Evolutionary conservation across 2,888 invertebrate species (phyloP), one percentile per base, ranked within the genome.

Genomic region (Mythimna ferrago): DNA sequence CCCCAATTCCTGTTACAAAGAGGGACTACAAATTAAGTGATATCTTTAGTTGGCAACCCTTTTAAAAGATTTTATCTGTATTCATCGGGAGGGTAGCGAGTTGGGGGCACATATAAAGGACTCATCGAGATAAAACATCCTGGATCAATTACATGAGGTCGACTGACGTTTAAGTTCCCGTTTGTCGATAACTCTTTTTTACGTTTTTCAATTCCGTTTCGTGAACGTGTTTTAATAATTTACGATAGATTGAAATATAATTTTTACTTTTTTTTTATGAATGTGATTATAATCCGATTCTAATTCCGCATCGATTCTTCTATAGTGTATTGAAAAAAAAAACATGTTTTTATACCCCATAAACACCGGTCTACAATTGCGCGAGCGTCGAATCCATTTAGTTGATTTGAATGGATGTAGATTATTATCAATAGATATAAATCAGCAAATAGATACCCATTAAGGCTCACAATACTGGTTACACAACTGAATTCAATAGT

Each of bases 31-130:
- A 96, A 96, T 96, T 96, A 96, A 95, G 95, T 94, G 94, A 94
- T 95, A 95, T 95, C 95, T 95, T 94, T 94, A 95, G 93, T 93
- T 94, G 94, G 94, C 94, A 96, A 95, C 96, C 96, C 95, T 96
- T 96, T 95, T 94, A 93, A 92, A 91, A 94, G 95, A 96, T 95
- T 89, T 93, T 95, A 96, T 96, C 96, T 92, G 90, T 88, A 89
- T 93, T 91, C 90, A 92, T 83, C 90, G 90, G 91, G 94, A 94
- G 95, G 95, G 95, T 94, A 95, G 94, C 94, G 91, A 91, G 89
- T 90, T 91, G 92, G 93, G 95, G 94, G 94, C 94, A 94, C 92
- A 90, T 92, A 93, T 94, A 94, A 95, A 94, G 92, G 93, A 88
- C 92, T 94, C 93, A 95, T 95, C 95, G 92, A 95, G 96, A 96